Evolutionary conservation across 2,888 invertebrate species (phyloP), one percentile per base, ranked within the genome.

Genomic region (Pseudococcus viburni): DNA sequence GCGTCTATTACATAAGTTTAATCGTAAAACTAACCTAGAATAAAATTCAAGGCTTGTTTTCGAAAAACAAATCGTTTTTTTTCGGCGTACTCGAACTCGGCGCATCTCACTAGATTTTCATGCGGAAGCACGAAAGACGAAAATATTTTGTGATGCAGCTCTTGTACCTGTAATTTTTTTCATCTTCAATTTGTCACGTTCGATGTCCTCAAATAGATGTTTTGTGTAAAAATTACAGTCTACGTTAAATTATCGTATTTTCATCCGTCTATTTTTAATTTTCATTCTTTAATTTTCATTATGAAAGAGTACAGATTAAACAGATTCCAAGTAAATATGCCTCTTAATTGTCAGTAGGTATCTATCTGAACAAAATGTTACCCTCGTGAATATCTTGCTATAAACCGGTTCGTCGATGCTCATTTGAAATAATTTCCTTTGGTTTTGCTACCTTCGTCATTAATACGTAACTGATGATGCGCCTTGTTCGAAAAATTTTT

Each of bases 1-100:
- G 33, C 0, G 33, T 73, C 68, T 26, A 73, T 73, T 73, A 73
- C 68, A 33, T 73, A 73, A 73, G 68, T 64, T 59, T 73, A 73
- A 73, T 73, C 68, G 68, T 73, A 33, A 73, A 73, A 73, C 68
- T 73, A 73, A 73, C 68, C 68, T 73, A 73, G 68, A 73, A 73
- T 33, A 26, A 12, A 73, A 26, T 73, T 73, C 68, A 73, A 73
- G 68, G 68, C 68, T 33, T 73, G 68, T 73, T 73, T 73, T 73
- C 68, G 68, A 73, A 73, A 33, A 33, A 33, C 68, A 73, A 33
- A 73, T 73, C 68, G 26, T 73, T 22, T 22, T 64, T 73, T 73
- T 59, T n/a, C 4, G 19, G 64, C 26, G 26, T 33, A 33, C 26
- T 33, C 26, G 3, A 33, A 33, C 26, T 33, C 26, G 26, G 7